Evolutionary conservation across 2,797 vertebrate genomes (phyloP), one percentile per base, ranked within the genome.

Genomic region (Coendou prehensilis): DNA sequence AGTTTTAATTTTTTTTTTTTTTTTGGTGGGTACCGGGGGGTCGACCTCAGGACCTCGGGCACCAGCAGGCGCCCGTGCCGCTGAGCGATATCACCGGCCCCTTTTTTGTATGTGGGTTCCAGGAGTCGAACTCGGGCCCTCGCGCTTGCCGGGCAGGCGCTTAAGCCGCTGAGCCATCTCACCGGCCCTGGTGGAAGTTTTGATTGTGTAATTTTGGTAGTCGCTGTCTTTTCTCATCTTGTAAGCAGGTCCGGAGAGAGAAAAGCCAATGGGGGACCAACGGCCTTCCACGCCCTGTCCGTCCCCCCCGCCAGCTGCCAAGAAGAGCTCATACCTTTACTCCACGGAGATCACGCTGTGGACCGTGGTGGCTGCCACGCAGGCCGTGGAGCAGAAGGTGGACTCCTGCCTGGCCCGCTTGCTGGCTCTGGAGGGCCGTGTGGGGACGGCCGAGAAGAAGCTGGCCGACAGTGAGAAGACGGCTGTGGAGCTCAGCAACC

Each of bases 311-410:
- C 50, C 9, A 1, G 17, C 94, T 28, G 5, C 93, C 4, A 97
- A 96, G 88, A 96, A 96, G 89, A 92, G 13, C 30, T 96, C 97
- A 0, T 97, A 97, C 78, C 96, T 97, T 45, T 96, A 96, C 69
- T 97, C 97, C 87, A 94, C 96, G 0, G 98, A 99, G 95, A 98
- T 98, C 22, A 98, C 98, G 0, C 98, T 98, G 93, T 98, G 98
- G 98, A 98, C 98, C 0, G 98, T 99, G 81, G 98, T 98, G 97
- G 98, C 98, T 9, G 98, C 98, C 0, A 97, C 98, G 59, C 98
- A 99, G 87, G 98, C 98, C 56, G 95, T 98, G 98, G 98, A 99
- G 97, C 98, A 98, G 97, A 99, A 98, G 93, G 98, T 99, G 1
- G 98, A 98, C 64, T 96, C 98, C 57, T 98, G 98, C 26, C 97